phyloP scores from a whole-genome alignment of 2,888 invertebrate species.

The Hanleya hanleyi region DNA sequence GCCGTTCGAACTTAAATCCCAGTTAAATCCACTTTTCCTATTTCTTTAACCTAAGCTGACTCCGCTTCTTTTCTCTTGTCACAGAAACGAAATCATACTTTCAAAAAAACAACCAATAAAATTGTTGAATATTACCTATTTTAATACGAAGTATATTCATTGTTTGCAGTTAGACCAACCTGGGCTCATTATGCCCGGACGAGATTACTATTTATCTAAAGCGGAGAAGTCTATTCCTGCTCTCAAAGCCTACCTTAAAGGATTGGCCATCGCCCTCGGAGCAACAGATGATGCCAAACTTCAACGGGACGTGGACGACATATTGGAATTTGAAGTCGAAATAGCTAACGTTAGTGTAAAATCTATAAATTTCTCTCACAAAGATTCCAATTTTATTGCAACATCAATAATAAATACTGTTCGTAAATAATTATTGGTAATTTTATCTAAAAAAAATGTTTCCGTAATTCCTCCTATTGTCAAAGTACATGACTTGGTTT shows the following conservation, averaged over 20 bases:
- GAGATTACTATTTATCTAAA: slow-evolving; percentile 83
- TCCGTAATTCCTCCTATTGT: too few species aligned
- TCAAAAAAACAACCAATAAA: too few species aligned
- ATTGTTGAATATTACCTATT: too few species aligned
- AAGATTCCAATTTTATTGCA: neutral
- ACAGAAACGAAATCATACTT: too few species aligned
- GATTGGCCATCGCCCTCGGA: slow-evolving; percentile 87
- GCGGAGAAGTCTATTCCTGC: slow-evolving; percentile 81
- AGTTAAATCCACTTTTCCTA: too few species aligned
- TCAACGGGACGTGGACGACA: slow-evolving; percentile 81
- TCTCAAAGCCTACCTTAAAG: slow-evolving; percentile 91
- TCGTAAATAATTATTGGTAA: too few species aligned
- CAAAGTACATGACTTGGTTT: too few species aligned
- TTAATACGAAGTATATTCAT: too few species aligned
- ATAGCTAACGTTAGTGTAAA: slow-evolving; percentile 87
- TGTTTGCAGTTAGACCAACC: slow-evolving; percentile 92
- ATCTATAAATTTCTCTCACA: neutral
- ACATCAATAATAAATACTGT: neutral
- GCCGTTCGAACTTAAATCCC: too few species aligned
- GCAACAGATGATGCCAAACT: slow-evolving; percentile 82
- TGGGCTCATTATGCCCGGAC: slow-evolving; percentile 83
- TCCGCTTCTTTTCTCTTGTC: too few species aligned
- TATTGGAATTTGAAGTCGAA: slow-evolving; percentile 90
- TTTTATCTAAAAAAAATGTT: too few species aligned
- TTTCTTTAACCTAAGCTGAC: too few species aligned